Evolutionary conservation across 35 echinoderm and acorn worm species (phyloP).

Genomic region (Stichopus chloronotus): DNA sequence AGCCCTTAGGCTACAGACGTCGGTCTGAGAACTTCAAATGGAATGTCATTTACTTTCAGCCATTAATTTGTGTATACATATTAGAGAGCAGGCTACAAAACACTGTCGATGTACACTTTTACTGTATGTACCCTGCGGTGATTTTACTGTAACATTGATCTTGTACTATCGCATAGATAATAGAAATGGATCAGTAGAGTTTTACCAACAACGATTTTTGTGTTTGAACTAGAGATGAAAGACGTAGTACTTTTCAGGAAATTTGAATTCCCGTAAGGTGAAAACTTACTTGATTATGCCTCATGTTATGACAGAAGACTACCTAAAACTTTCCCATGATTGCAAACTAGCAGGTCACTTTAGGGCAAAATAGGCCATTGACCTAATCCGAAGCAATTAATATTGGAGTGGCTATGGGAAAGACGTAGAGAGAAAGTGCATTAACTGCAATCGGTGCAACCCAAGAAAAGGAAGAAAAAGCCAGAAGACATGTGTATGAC

Average conservation of each 20-base stretch:
- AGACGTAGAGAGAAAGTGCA: neutral
- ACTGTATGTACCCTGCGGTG: no score
- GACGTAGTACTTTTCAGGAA: neutral
- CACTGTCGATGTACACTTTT: no score
- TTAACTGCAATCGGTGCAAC: neutral
- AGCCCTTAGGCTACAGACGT: no score
- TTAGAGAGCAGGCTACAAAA: no score
- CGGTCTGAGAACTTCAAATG: no score
- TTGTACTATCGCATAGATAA: no score
- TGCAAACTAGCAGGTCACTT: neutral
- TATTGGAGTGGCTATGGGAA: conserved; percentile 4
- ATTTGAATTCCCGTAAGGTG: neutral
- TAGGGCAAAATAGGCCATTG: neutral
- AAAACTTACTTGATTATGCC: neutral
- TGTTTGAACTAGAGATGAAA: neutral
- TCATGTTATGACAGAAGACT: neutral
- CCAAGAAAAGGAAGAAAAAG: neutral
- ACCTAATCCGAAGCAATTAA: neutral
- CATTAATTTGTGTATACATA: no score
- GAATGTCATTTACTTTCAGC: no score
- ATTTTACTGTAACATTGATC: no score
- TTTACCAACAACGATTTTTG: no score
- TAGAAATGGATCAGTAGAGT: no score
- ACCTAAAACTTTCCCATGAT: neutral
- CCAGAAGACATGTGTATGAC: neutral